These are phyloP conservation scores for Callimorpha dominula DNA, from an alignment of 2,888 invertebrate species.

Conservation along the genomic window DNA sequence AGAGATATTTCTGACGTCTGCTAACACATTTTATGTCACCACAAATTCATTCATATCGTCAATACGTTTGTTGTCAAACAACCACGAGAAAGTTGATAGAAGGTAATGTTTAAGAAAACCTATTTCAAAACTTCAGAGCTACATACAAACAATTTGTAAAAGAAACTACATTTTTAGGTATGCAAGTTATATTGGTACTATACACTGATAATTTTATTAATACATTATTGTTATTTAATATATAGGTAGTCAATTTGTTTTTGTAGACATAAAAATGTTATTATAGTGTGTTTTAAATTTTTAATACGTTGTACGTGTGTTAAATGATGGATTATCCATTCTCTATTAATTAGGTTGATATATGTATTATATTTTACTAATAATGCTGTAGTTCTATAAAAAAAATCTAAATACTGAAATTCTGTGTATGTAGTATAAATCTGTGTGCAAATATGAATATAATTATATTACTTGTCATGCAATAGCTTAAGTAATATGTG, in stretches of 20 bases:
- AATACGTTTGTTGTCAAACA: conserved; percentile 53
- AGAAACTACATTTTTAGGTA: background rate
- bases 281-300: background rate
- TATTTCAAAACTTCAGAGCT: background rate
- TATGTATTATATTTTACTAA: no score
- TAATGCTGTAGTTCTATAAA: no score
- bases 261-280: background rate
- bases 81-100: conserved; percentile 10
- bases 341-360: no score
- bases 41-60: background rate
- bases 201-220: background rate
- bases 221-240: background rate
- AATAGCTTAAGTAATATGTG: no score
- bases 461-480: no score
- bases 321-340: no score
- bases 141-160: no score
- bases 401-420: no score
- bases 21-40: background rate
- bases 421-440: no score
- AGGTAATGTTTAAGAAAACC: background rate
- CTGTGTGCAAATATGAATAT: no score
- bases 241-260: no score
- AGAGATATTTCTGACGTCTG: background rate
- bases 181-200: background rate
- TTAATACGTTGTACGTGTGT: no score